Evolutionary conservation across 1,140 invertebrate species (phyloP), one percentile per base, ranked within the genome.

Genomic region (Ips typographus): DNA sequence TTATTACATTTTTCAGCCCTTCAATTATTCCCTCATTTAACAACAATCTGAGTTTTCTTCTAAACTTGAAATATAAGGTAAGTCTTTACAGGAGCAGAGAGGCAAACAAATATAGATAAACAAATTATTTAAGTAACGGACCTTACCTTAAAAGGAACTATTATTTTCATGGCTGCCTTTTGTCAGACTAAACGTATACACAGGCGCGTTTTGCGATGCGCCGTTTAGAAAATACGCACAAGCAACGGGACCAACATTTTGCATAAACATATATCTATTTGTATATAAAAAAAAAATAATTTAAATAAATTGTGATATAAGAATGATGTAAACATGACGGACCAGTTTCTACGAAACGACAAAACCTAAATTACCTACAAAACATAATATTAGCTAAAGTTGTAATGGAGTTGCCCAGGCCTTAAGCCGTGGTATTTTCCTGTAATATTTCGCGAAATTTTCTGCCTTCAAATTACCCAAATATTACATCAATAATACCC

Each of bases 121-220:
- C 22, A 49, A 49, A 6, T 40, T 59, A n/a, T 53, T 70, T 70
- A 70, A 70, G 68, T 70, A 70, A 70, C 68, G 58, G 44, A 70
- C 68, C 68, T 49, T 70, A 70, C 55, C 47, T 5, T 58, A 40
- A 70, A 59, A 70, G 68, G 68, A 70, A 70, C 68, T 70, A 63
- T 70, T 47, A 51, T 59, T 59, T 56, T 36, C 39, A 64, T 58
- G 55, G 68, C 68, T 70, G 68, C 60, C 68, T 58, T 63, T 36
- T 62, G 6, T 68, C 56, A 52, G 44, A 59, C 65, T 59, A 67
- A 59, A 52, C 40, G 41, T 66, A 51, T 43, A 40, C 39, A n/a
- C 22, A 22, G 22, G 22, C 22, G 22, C 22, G 22, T 22, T 22
- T 22, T 22, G 22, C 0, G 22, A 22, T 22, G 22, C 22, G 22